Conservation (phyloP, 2,113 vertebrate genomes). For the Aepyceros melampus region DNA sequence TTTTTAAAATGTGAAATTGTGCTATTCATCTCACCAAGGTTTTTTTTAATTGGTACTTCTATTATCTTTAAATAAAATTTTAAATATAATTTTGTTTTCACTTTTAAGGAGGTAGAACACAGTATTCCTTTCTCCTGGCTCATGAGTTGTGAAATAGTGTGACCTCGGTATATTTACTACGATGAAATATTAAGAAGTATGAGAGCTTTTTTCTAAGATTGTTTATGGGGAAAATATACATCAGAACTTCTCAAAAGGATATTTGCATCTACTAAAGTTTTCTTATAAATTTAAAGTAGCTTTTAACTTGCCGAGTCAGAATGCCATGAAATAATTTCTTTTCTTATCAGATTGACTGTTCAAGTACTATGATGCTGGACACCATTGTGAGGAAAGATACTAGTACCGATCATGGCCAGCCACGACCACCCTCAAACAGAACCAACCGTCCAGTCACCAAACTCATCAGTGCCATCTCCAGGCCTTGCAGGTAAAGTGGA, state of each 20-base stretch:
- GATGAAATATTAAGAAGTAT: background rate
- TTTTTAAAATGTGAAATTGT: background rate
- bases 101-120: background rate
- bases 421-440: conserved; percentile 79
- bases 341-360: conserved; percentile 84
- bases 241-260: background rate
- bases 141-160: background rate
- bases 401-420: conserved; percentile 75
- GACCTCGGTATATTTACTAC: background rate
- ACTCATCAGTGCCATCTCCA: conserved; percentile 86
- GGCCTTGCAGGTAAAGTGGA: conserved; percentile 78
- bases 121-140: background rate
- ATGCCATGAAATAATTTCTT: conserved; percentile 12
- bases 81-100: background rate
- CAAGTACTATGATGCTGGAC: conserved; percentile 82
- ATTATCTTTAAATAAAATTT: background rate
- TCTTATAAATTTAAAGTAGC: background rate
- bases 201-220: background rate
- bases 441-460: conserved; percentile 85
- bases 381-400: conserved; percentile 76
- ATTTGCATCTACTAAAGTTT: background rate
- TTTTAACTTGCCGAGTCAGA: background rate
- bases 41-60: background rate
- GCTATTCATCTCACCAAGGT: background rate
- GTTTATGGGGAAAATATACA: background rate